phyloP scores from a whole-genome alignment of 2,888 invertebrate genomes.

The Scaptomyza tumidula region DNA sequence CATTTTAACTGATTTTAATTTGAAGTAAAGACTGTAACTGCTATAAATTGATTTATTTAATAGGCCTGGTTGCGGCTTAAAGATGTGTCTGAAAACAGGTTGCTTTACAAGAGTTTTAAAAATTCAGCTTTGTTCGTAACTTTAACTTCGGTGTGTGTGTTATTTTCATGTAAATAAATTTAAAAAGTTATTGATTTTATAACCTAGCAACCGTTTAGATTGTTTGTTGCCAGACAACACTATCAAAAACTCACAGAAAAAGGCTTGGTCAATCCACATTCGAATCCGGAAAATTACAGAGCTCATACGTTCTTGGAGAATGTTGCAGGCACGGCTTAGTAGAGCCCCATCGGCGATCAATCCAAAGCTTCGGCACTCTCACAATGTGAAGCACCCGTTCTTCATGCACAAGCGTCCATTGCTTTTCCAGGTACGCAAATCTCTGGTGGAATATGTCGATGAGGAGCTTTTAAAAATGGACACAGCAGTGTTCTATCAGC shows the following conservation, averaged over 20 bases:
- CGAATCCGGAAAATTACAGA: background rate
- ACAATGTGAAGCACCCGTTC: slow-evolving; percentile 17
- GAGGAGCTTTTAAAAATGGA: slow-evolving; percentile 59
- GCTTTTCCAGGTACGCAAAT: slow-evolving; percentile 68
- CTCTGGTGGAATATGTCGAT: slow-evolving; percentile 71
- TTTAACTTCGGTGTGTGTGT: too few relatives aligned
- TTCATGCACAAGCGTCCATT: slow-evolving; percentile 50
- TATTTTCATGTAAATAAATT: background rate
- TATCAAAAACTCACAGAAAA: background rate
- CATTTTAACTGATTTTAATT: too few relatives aligned
- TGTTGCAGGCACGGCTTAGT: background rate
- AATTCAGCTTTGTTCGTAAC: too few relatives aligned
- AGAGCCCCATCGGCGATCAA: slow-evolving; percentile 11
- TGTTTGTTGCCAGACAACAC: slow-evolving; percentile 30
- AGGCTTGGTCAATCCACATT: slow-evolving; percentile 4
- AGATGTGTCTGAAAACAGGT: background rate
- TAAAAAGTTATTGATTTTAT: background rate
- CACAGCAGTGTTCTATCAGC: slow-evolving; percentile 76
- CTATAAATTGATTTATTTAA: background rate
- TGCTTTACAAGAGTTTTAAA: background rate
- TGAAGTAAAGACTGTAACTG: background rate
- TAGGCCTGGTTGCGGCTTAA: background rate
- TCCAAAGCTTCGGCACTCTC: slow-evolving; percentile 1
- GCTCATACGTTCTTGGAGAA: background rate
- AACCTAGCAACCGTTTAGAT: slow-evolving; percentile 45